Evolutionary conservation across 2,797 vertebrate genomes (phyloP).

Genomic region (Halcyon smyrnensis): DNA sequence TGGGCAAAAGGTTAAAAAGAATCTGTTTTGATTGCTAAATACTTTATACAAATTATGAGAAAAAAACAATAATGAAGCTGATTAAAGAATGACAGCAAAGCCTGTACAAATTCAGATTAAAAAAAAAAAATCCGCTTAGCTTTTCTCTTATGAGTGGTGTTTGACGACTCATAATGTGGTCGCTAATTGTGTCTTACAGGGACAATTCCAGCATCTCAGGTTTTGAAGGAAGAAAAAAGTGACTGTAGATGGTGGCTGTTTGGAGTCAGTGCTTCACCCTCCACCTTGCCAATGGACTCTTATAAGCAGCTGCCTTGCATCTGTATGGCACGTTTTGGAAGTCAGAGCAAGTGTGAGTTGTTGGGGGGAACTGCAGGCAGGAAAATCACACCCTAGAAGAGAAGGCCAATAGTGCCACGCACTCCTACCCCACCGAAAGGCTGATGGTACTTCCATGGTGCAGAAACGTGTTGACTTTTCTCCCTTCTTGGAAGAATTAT

Average conservation of each 20-base stretch:
- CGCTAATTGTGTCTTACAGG: background rate
- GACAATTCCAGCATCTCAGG: background rate
- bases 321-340: background rate
- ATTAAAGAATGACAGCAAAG: slow-evolving; percentile 41
- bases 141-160: slow-evolving; percentile 8
- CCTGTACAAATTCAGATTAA: slow-evolving; percentile 39
- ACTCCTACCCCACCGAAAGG: background rate
- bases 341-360: background rate
- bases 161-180: background rate
- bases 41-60: slow-evolving; percentile 77
- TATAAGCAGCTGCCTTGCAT: background rate
- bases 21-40: slow-evolving; percentile 88
- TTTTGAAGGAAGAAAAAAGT: background rate
- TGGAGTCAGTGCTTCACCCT: background rate
- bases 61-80: slow-evolving; percentile 50
- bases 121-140: slow-evolving; percentile 32
- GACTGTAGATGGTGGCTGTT: background rate
- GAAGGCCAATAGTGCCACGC: background rate
- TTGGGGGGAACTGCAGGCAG: background rate
- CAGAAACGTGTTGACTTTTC: background rate
- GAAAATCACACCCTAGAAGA: background rate
- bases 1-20: slow-evolving; percentile 89
- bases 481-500: background rate
- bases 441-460: background rate
- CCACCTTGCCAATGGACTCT: accelerated